These are phyloP conservation scores for Erythrolamprus reginae DNA, from an alignment of 2,113 vertebrate genomes.

Conservation along the genomic window DNA sequence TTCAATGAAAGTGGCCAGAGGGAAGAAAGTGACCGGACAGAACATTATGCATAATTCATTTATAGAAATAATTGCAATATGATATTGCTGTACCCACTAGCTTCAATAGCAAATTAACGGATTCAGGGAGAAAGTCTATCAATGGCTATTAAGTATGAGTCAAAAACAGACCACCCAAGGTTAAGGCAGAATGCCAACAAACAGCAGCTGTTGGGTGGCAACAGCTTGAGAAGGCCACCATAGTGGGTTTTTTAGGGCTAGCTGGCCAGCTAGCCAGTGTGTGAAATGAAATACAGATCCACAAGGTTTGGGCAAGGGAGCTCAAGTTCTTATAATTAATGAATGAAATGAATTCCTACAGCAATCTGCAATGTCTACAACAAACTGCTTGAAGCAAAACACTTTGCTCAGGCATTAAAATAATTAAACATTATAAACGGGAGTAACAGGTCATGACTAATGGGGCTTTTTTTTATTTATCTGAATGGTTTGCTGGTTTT, in stretches of 20 bases:
- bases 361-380: neutral
- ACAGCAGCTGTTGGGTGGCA: neutral
- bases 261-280: neutral
- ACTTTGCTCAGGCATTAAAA: neutral
- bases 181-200: neutral
- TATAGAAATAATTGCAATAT: neutral
- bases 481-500: neutral
- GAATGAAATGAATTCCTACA: neutral
- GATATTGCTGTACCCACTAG: neutral
- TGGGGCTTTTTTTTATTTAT: neutral
- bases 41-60: neutral
- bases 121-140: neutral
- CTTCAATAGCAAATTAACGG: neutral
- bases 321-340: conserved; percentile 21
- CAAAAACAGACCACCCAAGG: neutral
- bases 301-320: neutral
- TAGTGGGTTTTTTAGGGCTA: neutral
- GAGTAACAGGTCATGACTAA: neutral
- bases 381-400: neutral
- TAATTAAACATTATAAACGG: neutral
- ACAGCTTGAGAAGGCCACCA: neutral
- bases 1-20: neutral
- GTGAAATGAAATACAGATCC: neutral
- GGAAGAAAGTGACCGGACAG: neutral
- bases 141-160: neutral